Percentiles rank a stretch among this genome's conserved stretches.
These are phyloP conservation scores for Masnerella sp. DNA, from an alignment of 2,888 invertebrate genomes.

Conservation along the genomic window DNA sequence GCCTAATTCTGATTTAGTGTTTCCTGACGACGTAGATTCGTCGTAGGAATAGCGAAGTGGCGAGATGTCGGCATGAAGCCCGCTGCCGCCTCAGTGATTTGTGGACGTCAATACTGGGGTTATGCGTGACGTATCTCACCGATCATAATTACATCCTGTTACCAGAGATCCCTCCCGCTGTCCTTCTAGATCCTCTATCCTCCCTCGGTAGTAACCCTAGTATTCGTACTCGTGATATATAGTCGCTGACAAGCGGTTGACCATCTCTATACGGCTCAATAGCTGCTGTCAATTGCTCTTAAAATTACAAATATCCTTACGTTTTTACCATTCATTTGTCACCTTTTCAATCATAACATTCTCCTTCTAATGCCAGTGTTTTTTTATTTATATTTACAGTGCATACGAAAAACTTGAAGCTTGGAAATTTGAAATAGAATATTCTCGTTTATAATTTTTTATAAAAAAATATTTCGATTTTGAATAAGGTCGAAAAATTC, in stretches of 20 bases:
- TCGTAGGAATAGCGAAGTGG: constrained; percentile 56
- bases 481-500: too few species aligned
- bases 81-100: constrained; percentile 72
- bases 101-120: constrained; percentile 76
- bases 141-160: constrained; percentile 78
- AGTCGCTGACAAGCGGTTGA: constrained; percentile 61
- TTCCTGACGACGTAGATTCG: constrained; percentile 44
- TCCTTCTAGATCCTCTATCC: constrained; percentile 57
- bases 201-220: constrained; percentile 58
- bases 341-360: too few species aligned
- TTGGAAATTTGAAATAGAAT: too few species aligned
- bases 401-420: too few species aligned
- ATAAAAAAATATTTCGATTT: too few species aligned
- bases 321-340: constrained; percentile 22
- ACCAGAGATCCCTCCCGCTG: constrained; percentile 62
- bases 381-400: too few species aligned
- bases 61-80: constrained; percentile 69
- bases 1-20: constrained; percentile 54
- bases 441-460: too few species aligned
- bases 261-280: constrained; percentile 61
- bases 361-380: too few species aligned
- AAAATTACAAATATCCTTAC: constrained; percentile 43
- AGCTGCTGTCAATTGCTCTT: constrained; percentile 57
- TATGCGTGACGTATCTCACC: constrained; percentile 77
- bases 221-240: constrained; percentile 60